These are phyloP conservation scores for Taeniopygia guttata DNA, from an alignment of 2,797 vertebrate genomes.

Conservation along the genomic window DNA sequence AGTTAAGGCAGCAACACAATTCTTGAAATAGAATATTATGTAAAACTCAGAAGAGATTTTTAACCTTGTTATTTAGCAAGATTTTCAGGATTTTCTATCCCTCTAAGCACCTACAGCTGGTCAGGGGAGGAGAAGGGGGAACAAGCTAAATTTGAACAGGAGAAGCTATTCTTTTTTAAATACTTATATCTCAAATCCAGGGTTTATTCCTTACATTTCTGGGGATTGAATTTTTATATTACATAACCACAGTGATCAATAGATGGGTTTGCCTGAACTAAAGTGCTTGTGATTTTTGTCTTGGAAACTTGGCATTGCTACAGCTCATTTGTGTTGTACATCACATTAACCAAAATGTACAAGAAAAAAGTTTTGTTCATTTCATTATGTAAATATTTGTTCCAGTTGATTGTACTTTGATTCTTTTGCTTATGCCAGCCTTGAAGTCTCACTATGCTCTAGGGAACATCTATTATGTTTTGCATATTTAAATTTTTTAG, in stretches of 20 bases:
- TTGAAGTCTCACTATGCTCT: background rate
- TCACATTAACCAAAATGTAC: background rate
- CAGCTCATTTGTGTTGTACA: background rate
- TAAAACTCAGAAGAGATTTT: background rate
- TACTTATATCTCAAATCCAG: background rate
- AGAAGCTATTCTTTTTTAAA: background rate
- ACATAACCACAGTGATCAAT: background rate
- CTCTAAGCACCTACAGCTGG: background rate
- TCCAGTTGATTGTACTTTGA: background rate
- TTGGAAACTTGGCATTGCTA: background rate
- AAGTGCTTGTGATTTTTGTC: background rate
- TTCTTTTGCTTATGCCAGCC: background rate
- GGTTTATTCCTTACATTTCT: background rate
- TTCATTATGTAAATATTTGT: background rate
- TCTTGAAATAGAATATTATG: background rate
- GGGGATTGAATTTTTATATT: background rate
- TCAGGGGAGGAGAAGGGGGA: background rate
- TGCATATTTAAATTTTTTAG: background rate
- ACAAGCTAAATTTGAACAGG: background rate
- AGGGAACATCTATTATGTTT: background rate
- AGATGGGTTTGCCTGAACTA: background rate
- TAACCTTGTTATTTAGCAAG: background rate
- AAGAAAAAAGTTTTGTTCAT: background rate
- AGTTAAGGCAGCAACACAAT: background rate
- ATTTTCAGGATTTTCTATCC: background rate